Base-by-base conservation (phyloP, 1,140 invertebrate genomes). In the Berghia stephanieae region DNA sequence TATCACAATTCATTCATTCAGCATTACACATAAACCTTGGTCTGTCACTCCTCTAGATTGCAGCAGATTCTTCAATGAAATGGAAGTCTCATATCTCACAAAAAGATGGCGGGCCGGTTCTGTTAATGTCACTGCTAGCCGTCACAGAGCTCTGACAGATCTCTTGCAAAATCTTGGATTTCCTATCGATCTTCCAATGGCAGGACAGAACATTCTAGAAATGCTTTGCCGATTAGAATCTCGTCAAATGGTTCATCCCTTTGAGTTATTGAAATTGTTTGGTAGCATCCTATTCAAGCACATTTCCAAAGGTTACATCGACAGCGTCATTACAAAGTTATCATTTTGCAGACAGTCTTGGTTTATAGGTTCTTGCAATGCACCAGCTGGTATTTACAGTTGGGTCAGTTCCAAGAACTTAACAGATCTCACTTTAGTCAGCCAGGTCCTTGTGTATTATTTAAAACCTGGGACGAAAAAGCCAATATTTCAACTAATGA, bases 231-330 rank as follows among this genome's bases (percentile, higher is more conserved):
- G 52, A 1, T 1, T 60, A 27, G 71, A 74, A 42, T 27, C 31
- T 2, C n/a, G 49, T 1, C 71, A 74, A 42, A 55, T 74, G 71
- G 40, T 27, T 2, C 71, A 46, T 2, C 71, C 71, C n/a, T 55
- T 21, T 36, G 38, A 24, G 4, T 52, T 74, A 4, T 52, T 74
- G 27, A 57, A 60, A 36, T 3, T 49, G 46, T 74, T 74, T 42
- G 46, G 49, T 16, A 16, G n/a, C 3, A 31, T 52, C 5, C 46
- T 74, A 34, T 24, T 16, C 52, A 49, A 42, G n/a, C 38, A 74
- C 71, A 55, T 74, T 34, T 38, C 71, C 4, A 24, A 44, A 16
- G 71, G 71, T 24, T 74, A 57, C 52, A 55, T 74, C 10, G 46
- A 44, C 16, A 55, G 46, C 24, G 71, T 57, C 46, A 38, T 55